Evolutionary conservation across 2,888 invertebrate species (phyloP), one percentile per base, ranked within the genome.

Genomic region (Archaeoteleia sp.): DNA sequence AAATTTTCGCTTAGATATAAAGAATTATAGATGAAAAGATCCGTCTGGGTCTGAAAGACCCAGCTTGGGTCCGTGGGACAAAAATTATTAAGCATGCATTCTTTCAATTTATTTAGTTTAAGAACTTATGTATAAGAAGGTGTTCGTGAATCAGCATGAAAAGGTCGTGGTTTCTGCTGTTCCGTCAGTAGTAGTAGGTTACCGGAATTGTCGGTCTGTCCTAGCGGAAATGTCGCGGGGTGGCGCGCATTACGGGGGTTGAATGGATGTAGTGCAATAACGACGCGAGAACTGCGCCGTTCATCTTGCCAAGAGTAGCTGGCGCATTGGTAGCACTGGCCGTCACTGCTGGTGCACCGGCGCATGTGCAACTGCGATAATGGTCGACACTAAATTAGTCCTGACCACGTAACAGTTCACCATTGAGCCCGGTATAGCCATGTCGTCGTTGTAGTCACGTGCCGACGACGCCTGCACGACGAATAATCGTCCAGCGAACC

Each of bases 381-480:
- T 79, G 72, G 72, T 58, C 58, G 67, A 58, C 70, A 72, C 70
- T 79, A 78, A 78, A 80, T 80, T 79, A 78, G 76, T 76, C 73
- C 66, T 45, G 15, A 43, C 55, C 54, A 42, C 53, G 61, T 57
- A 60, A 66, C 65, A 34, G 53, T 42, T 48, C 34, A 27, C 54
- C 54, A 62, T 54, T 62, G 48, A 48, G 27, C 46, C 17, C 29
- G 30, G 17, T 13, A 13, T 27, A 29, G 35, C 46, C 54, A 35
- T 54, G 27, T 46, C 35, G 20, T 29, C 42, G 48, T 32, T 48
- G 42, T 46, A 66, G 54, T 46, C 53, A 58, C 58, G 40, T 53
- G 65, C 25, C 29, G 35, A n/a, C 42, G 42, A 40, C 34, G 40
- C 58, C 48, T 37, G 43, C 54, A 35, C 51, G 51, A 57, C 58